Evolutionary conservation across 2,888 invertebrate species (phyloP), one percentile per base, ranked within the genome.

Genomic region (Macaria liturata): DNA sequence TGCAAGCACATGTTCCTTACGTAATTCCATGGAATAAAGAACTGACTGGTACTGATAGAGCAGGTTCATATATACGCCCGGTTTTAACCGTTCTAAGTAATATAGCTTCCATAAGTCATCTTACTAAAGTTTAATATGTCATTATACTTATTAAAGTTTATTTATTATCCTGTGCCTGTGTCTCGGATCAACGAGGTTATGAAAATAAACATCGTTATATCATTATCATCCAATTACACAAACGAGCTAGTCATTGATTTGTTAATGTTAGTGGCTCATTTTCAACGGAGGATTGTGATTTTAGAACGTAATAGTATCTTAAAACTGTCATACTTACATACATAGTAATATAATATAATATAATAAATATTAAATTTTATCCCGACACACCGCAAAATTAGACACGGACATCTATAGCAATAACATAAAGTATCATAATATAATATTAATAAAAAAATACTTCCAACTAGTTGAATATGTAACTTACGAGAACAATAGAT

Each of bases 1-100:
- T 57, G 46, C 60, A 65, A 42, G 54, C 65, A 55, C 45, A 45
- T 61, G 60, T 57, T 66, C 51, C 49, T 68, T 71, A 64, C 64
- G 61, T 66, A 69, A 69, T 67, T 49, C 53, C 51, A 56, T 40
- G 53, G 43, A 20, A 20, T 20, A 20, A 20, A 20, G 20, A 20
- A 20, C 1, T 20, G 47, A 62, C 20, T 20, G 49, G 54, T 55
- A 59, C 50, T 20, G 54, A 55, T 61, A 54, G 31, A 48, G 51
- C 55, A 48, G 43, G 54, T 62, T 54, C 52, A 4, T 40, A 46
- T 9, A 32, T 32, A n/a, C 49, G 32, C 9, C 9, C 46, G 9
- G n/a, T 43, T 50, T 53, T 32, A 4, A 6, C 37, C 3, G 8
- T 39, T 34, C 20, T 3, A 54, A 8, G 32, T 4, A 20, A 20